phyloP scores from a whole-genome alignment of 2,797 vertebrate genomes.

The Gymnocypris eckloni region DNA sequence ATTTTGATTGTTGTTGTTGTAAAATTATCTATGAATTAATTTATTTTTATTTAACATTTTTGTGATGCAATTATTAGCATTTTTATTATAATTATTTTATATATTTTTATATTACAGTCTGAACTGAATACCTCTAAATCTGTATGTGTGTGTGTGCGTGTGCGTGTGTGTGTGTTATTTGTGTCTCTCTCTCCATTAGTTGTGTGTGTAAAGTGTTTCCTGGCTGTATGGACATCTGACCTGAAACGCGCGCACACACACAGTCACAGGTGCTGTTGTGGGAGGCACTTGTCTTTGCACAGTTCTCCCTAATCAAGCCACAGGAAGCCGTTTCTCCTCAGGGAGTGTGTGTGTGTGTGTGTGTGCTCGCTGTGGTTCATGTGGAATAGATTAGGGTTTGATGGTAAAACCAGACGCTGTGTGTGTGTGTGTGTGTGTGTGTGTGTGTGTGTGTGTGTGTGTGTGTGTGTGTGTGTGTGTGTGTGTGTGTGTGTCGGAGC shows the following conservation, averaged over 20 bases:
- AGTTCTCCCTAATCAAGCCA: constrained; percentile 87
- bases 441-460: constrained; percentile 38
- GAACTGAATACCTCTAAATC: background rate
- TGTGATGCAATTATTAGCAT: background rate
- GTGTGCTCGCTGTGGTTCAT: constrained; percentile 76
- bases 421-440: constrained; percentile 56
- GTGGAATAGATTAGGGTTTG: constrained; percentile 90
- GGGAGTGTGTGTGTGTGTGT: constrained; percentile 65
- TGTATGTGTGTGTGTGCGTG: constrained; percentile 45
- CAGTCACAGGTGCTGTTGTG: constrained; percentile 78
- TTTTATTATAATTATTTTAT: background rate
- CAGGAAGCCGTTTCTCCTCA: constrained; percentile 83
- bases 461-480: constrained; percentile 50
- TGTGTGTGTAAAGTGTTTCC: constrained; percentile 51
- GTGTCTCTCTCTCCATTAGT: constrained; percentile 28
- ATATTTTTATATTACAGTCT: no score
- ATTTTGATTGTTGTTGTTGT: background rate
- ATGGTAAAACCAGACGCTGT: constrained; percentile 83
- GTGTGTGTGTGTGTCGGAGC: constrained; percentile 67
- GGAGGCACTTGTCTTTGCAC: constrained; percentile 88
- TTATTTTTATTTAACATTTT: background rate
- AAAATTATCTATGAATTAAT: background rate
- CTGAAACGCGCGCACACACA: constrained; percentile 55
- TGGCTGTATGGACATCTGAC: constrained; percentile 54
- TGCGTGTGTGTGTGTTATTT: constrained; percentile 58